These are phyloP conservation scores for Cetonia aurata DNA, from an alignment of 2,888 invertebrate species.

Conservation along the genomic window DNA sequence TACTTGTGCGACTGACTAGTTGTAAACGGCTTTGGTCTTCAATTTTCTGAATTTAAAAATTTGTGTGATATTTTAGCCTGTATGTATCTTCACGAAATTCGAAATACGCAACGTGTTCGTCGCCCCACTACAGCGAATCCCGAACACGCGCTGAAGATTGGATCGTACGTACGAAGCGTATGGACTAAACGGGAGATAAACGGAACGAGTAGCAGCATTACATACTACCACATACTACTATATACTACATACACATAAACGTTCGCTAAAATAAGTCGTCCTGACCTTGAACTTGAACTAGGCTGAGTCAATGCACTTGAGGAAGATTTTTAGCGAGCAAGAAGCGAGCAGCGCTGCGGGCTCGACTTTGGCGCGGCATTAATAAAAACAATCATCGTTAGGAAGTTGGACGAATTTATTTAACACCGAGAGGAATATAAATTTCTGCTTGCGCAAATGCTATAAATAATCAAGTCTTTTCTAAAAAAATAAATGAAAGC, in stretches of 20 bases:
- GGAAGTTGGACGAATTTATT: too few species aligned
- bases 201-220: conserved; percentile 47
- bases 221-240: neutral
- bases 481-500: too few species aligned
- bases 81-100: conserved; percentile 2
- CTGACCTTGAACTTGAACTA: conserved; percentile 57
- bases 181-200: conserved; percentile 49
- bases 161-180: conserved; percentile 30
- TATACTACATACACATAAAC: conserved; percentile 27
- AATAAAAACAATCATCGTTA: neutral
- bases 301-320: conserved; percentile 53
- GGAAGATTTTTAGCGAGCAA: conserved; percentile 26
- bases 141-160: neutral
- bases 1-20: too few species aligned
- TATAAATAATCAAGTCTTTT: too few species aligned
- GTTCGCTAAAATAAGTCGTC: conserved; percentile 56
- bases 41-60: too few species aligned
- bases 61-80: too few species aligned
- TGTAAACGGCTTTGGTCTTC: too few species aligned
- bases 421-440: too few species aligned
- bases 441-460: too few species aligned
- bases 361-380: neutral
- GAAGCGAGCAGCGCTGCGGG: conserved; percentile 10
- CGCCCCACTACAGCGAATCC: conserved; percentile 3
- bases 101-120: conserved; percentile 8